Base-by-base conservation (phyloP, 2,797 vertebrate genomes). In the Avahi laniger region DNA sequence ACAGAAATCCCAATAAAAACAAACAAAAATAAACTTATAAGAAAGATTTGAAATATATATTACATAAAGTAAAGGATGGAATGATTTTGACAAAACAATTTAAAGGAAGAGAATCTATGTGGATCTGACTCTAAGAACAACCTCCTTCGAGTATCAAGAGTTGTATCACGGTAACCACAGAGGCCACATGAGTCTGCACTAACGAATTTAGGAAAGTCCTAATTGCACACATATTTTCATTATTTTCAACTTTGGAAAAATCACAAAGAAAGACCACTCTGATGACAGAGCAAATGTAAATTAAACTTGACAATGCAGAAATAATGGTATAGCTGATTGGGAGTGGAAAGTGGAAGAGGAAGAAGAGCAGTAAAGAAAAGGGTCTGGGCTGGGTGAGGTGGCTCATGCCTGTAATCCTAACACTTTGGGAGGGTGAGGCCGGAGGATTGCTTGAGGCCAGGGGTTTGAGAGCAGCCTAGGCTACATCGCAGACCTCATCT, bases 191-290 rank as follows among this genome's bases (percentile, higher is more conserved):
- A 22, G 54, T 65, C 20, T 38, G 11, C 2, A 65, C 13, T 59
- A 52, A 87, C 54, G 54, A 82, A 85, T 41, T 81, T 69, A 57
- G 28, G 54, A 65, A 91, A 86, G 54, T 61, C 35, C 18, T 57
- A 80, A 86, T 28, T 65, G 48, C 28, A 18, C 28, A 97, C 93
- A 85, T 70, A 38, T 52, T 94, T 80, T 70, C 57, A 61, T 88
- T 87, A 90, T 84, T 94, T 84, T 73, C 84, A 95, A 65, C 41
- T 78, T 61, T 30, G 18, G 82, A 89, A 94, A 97, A 84, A 89
- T 75, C 61, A 76, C 52, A 89, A 85, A 91, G 59, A 84, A 73
- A 72, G 43, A 69, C 28, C 1, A 38, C 20, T 26, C n/a, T 80
- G n/a, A n/a, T 76, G 48, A 86, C 35, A 93, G 15, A 95, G 20